These are phyloP conservation scores for Lepidocyrtinus sp. DNA, from an alignment of 2,888 invertebrate species.

Conservation along the genomic window DNA sequence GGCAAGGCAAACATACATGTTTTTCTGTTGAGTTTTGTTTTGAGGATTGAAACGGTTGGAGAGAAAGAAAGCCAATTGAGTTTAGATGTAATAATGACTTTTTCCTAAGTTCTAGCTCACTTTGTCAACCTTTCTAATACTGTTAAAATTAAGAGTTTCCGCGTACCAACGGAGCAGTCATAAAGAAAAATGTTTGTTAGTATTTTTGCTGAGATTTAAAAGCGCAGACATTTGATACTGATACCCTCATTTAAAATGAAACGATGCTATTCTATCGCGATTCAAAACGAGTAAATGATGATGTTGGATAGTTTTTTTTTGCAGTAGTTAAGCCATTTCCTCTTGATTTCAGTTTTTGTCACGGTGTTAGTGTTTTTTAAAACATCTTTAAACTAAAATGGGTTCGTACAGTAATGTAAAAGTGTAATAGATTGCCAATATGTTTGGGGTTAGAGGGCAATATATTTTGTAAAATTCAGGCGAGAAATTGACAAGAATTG, in stretches of 20 bases:
- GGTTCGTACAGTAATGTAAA: not conserved
- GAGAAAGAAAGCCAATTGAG: not conserved
- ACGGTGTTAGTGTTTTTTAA: no score
- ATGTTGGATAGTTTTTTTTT: no score
- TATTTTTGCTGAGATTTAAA: not conserved
- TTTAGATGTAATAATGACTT: constrained; percentile 15
- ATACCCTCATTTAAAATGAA: constrained; percentile 6
- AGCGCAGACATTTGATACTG: not conserved
- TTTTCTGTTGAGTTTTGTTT: constrained; percentile 31
- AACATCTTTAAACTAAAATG: no score
- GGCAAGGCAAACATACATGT: constrained; percentile 5
- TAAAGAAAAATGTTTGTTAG: not conserved
- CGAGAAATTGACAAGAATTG: constrained; percentile 18
- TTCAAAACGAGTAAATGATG: not conserved
- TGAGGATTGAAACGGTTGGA: not conserved
- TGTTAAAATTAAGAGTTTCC: not conserved
- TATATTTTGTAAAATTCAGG: constrained; percentile 5
- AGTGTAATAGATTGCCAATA: constrained; percentile 4
- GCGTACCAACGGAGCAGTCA: not conserved
- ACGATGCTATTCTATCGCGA: not conserved
- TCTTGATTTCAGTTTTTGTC: not conserved
- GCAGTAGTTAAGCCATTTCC: not conserved
- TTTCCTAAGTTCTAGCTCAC: not conserved
- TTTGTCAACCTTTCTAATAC: not conserved
- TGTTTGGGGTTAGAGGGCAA: not conserved